These are phyloP conservation scores for Umimayanthus kanabou DNA, from an alignment of 92 coral and sea anemone genomes.

Conservation along the genomic window DNA sequence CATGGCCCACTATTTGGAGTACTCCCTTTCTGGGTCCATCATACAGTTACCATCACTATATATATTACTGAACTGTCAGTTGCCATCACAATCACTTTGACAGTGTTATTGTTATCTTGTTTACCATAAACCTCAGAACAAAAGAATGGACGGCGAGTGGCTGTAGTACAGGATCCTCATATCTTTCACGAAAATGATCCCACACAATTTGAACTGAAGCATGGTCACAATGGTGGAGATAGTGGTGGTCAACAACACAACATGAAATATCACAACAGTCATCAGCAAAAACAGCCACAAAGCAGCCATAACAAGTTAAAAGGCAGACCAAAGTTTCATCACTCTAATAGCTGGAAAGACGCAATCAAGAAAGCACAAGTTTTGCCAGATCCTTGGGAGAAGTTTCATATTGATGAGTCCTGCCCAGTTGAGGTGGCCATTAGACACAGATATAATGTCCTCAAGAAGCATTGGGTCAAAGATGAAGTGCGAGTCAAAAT, in stretches of 20 bases:
- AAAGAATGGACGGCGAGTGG: conserved; percentile 27
- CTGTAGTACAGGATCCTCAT: conserved; percentile 13
- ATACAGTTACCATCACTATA: too few relatives aligned
- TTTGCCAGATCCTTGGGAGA: conserved; percentile 96
- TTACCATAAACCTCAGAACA: background rate
- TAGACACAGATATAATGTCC: conserved; percentile 91
- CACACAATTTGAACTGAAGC: conserved; percentile 29
- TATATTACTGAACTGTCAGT: too few relatives aligned
- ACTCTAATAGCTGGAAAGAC: conserved; percentile 83
- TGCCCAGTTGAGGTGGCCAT: conserved; percentile 85
- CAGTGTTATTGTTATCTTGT: background rate
- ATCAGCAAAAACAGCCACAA: background rate
- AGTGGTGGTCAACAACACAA: background rate
- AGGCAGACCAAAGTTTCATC: conserved; percentile 53
- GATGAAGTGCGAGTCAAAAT: conserved; percentile 96
- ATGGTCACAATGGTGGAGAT: background rate
- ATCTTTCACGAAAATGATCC: background rate
- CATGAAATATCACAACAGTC: background rate
- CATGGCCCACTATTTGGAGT: too few relatives aligned
- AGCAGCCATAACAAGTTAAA: conserved; percentile 22
- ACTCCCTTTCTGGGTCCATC: too few relatives aligned
- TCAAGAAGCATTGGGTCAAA: conserved; percentile 89
- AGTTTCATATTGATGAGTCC: conserved; percentile 90
- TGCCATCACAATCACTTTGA: too few relatives aligned
- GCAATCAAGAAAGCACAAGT: conserved; percentile 75